Evolutionary conservation across 2,797 vertebrate genomes (phyloP), one percentile per base, ranked within the genome.

Genomic region (Erpetoichthys calabaricus): DNA sequence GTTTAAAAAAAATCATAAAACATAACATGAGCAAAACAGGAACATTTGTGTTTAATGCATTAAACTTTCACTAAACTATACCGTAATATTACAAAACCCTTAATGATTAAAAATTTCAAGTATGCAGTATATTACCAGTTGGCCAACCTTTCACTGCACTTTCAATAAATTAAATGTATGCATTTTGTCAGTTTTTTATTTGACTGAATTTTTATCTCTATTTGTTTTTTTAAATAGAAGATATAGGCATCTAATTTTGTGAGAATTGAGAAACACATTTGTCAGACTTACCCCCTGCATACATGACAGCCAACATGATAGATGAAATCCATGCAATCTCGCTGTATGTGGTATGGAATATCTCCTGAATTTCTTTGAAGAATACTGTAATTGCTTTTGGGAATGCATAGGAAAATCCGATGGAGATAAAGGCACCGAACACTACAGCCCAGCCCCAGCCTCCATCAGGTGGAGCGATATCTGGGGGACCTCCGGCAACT

Each of bases 241-340:
- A 25, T 1, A 25, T 25, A 1, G 25, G 25, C 25, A 25, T 25
- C 25, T 25, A 25, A 25, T 25, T 25, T 25, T 25, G 25, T 25
- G 25, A 25, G 25, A 25, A 25, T 25, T 25, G 25, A 25, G 25
- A 25, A 51, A 3, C 1, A n/a, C 2, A 42, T 42, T 60, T 52
- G 41, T 58, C 57, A 63, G 3, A 51, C 83, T 86, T 83, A 97
- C 94, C 95, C 81, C 93, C 92, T 54, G 91, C 94, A 3, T 98
- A 98, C 94, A 98, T 99, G 70, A 98, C 90, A 3, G 95, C 91
- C 7, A 98, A 76, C 91, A 97, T 99, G 71, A 97, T 97, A 1
- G 92, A 96, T 55, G 95, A 97, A 80, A 99, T 97, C 94, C 92
- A 96, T 1, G 92, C 91, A 46, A 96, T 86, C 75, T 98, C 76